A percentile compares a stretch with the other conserved stretches of the same genome.
Evolutionary conservation across 1,140 invertebrate genomes (phyloP).

Genomic region (Melitaea cinxia): DNA sequence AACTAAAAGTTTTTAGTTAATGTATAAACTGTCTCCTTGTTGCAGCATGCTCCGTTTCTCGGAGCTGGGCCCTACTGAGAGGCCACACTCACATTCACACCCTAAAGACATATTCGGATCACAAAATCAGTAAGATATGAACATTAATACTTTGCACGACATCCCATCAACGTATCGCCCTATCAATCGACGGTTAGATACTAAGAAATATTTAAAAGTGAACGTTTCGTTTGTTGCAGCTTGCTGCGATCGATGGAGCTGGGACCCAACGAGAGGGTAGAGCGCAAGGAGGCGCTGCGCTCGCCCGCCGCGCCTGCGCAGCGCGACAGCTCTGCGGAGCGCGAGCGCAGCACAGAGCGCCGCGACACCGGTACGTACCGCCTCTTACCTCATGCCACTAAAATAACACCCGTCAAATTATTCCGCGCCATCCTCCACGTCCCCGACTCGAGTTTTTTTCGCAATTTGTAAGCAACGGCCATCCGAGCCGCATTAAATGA

Average conservation of each 20-base stretch:
- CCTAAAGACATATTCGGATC: conserved; percentile 49
- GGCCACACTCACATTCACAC: conserved; percentile 64
- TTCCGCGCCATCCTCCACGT: conserved; percentile 13
- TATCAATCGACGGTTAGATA: neutral
- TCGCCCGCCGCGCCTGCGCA: conserved; percentile 81
- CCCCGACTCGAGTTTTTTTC: conserved; percentile 34
- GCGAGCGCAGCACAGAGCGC: conserved; percentile 73
- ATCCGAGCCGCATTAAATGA: conserved; percentile 1
- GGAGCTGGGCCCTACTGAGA: conserved; percentile 84
- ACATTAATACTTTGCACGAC: conserved; percentile 20
- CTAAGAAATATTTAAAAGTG: neutral
- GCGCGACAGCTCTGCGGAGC: conserved; percentile 65
- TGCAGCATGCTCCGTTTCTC: conserved; percentile 89
- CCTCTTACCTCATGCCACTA: neutral
- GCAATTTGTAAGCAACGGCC: conserved; percentile 23
- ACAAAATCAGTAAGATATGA: conserved; percentile 48
- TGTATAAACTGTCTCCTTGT: conserved; percentile 49
- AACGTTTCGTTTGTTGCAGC: conserved; percentile 77
- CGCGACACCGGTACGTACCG: conserved; percentile 71
- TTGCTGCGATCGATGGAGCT: conserved; percentile 90
- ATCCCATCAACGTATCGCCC: neutral
- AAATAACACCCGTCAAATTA: conserved; percentile 13
- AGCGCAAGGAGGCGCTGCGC: conserved; percentile 63
- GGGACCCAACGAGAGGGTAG: conserved; percentile 82
- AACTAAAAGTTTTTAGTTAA: conserved; percentile 1